Percentiles rank a stretch among this genome's conserved stretches.
phyloP scores from a whole-genome alignment of 53 echinoderm and acorn worm species.

The Antedon mediterranea region DNA sequence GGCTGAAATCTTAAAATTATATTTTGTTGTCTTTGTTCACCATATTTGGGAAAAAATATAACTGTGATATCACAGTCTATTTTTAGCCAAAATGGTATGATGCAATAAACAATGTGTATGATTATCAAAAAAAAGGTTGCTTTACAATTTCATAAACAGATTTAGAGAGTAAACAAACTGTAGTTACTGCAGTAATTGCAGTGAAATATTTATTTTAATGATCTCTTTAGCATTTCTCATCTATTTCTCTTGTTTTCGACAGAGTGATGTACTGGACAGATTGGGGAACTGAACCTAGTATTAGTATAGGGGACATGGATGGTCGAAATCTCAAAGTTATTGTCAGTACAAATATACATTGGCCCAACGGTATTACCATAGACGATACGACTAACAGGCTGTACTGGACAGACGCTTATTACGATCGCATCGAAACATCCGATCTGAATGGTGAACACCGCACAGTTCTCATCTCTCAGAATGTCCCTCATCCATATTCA shows the following conservation, averaged over 20 bases:
- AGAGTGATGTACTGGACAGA: conserved; percentile 84
- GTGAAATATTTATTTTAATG: too few species aligned
- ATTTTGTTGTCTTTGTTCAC: too few species aligned
- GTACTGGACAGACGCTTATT: conserved; percentile 91
- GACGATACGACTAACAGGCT: conserved; percentile 53
- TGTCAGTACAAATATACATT: conserved; percentile 37
- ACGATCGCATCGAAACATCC: conserved; percentile 62
- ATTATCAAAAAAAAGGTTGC: too few species aligned
- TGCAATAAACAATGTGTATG: too few species aligned
- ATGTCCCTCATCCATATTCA: conserved; percentile 72
- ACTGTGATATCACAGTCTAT: too few species aligned
- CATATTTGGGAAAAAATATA: too few species aligned
- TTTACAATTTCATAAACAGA: too few species aligned
- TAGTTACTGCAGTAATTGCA: too few species aligned
- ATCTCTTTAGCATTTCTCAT: too few species aligned
- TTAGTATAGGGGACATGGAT: conserved; percentile 57
- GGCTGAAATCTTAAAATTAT: too few species aligned
- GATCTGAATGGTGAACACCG: conserved; percentile 50
- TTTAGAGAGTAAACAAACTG: too few species aligned
- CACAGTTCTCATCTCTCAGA: conserved; percentile 34
- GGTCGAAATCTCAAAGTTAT: conserved; percentile 19
- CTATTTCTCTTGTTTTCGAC: not conserved
- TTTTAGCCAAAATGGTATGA: too few species aligned
- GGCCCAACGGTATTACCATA: conserved; percentile 92
- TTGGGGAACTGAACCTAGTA: conserved; percentile 51